Conservation (phyloP, 2,888 invertebrate genomes). For the Sycophila texana region DNA sequence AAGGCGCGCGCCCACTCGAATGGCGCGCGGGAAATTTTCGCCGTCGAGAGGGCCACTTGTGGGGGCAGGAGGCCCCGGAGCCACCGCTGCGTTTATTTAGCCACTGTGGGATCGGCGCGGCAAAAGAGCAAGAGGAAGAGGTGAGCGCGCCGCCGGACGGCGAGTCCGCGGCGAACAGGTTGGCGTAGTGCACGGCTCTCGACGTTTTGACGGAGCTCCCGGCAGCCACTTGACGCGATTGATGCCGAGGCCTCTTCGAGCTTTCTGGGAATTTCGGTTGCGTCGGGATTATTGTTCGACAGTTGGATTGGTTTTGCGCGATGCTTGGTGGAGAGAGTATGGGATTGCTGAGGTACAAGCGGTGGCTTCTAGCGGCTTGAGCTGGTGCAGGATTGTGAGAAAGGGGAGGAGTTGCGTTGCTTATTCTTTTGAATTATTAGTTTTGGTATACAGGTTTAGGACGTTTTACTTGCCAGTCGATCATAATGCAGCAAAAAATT, state of each 20-base stretch:
- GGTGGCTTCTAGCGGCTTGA: too few relatives aligned
- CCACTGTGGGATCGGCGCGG: constrained; percentile 32
- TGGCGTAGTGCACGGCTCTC: neutral
- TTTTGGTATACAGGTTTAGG: too few relatives aligned
- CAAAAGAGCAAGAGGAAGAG: constrained; percentile 10
- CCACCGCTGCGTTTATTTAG: constrained; percentile 47
- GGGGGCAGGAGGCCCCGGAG: neutral
- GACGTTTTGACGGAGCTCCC: too few relatives aligned
- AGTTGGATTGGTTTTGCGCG: too few relatives aligned
- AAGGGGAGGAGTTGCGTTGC: too few relatives aligned
- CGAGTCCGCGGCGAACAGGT: constrained; percentile 15
- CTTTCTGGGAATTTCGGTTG: constrained; percentile 51
- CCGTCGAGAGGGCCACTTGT: neutral
- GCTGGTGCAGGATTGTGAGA: too few relatives aligned
- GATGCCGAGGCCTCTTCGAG: neutral
- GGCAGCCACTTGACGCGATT: neutral
- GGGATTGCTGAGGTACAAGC: neutral
- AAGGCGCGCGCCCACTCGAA: neutral
- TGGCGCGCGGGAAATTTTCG: constrained; percentile 14
- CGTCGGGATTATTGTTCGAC: too few relatives aligned
- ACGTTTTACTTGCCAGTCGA: too few relatives aligned
- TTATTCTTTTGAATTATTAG: too few relatives aligned
- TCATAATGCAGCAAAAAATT: too few relatives aligned
- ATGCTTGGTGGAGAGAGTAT: neutral
- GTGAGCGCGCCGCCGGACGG: neutral